A percentile compares a stretch with the other conserved stretches of the same genome.
phyloP scores from a whole-genome alignment of 2,888 invertebrate species.

The Polydrusus tereticollis region DNA sequence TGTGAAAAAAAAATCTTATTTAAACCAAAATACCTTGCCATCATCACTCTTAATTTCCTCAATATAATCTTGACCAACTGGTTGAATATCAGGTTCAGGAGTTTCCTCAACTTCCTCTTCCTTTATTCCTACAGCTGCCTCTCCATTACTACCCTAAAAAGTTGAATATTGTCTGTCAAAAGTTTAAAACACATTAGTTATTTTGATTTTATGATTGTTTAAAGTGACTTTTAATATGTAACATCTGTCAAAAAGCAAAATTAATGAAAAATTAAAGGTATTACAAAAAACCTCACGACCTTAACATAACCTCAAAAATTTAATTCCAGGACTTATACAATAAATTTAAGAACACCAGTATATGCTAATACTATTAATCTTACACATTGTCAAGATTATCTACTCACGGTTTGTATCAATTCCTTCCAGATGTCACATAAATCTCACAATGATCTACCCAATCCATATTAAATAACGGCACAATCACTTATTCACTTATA shows the following conservation, averaged over 20 bases:
- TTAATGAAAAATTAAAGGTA: no score
- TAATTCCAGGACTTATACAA: background rate
- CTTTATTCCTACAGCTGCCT: constrained; percentile 63
- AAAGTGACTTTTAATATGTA: background rate
- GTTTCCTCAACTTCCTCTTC: constrained; percentile 70
- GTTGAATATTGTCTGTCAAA: background rate
- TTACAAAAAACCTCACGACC: no score
- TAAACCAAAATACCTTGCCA: constrained; percentile 74
- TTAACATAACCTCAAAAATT: constrained; percentile 11
- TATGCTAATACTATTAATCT: background rate
- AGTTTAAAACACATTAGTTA: background rate
- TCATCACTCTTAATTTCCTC: constrained; percentile 96
- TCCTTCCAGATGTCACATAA: background rate
- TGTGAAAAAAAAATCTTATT: background rate
- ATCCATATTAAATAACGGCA: background rate
- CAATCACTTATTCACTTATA: constrained; percentile 15
- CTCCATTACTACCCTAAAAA: constrained; percentile 61
- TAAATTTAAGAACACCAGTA: background rate
- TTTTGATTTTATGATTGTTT: background rate
- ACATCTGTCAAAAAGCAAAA: background rate
- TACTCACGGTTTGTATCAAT: constrained; percentile 6
- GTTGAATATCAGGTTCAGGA: constrained; percentile 86
- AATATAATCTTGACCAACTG: constrained; percentile 96
- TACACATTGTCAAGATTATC: background rate
- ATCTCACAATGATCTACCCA: background rate